A percentile compares a stretch with the other conserved stretches of the same genome.
Conservation (phyloP, 1,140 invertebrate species). For the Lasioglossum albipes region DNA sequence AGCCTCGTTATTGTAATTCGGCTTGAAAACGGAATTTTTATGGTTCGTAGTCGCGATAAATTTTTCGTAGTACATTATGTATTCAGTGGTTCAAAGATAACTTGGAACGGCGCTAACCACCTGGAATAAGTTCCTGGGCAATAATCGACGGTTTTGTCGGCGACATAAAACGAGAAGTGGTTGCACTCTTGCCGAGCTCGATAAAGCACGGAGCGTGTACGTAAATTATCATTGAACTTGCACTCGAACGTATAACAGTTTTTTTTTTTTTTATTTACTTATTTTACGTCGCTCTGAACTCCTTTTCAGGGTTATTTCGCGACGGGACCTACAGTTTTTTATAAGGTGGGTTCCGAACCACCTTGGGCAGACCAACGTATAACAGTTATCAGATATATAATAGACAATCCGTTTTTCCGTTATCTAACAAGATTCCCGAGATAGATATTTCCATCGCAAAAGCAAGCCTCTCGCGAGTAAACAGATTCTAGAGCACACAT, state of each 20-base stretch:
- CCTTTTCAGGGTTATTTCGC: no score
- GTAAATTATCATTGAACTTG: constrained; percentile 4
- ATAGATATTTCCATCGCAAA: neutral
- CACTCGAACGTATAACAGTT: neutral
- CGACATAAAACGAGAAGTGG: no score
- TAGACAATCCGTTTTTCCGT: neutral
- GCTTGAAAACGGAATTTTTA: neutral
- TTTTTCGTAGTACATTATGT: neutral
- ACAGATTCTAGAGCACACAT: neutral
- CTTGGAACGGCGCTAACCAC: neutral
- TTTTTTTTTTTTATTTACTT: no score
- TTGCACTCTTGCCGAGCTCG: neutral
- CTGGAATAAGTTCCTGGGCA: neutral
- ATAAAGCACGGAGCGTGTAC: no score
- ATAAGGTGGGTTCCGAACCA: no score
- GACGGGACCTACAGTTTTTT: no score
- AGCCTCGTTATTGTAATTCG: neutral
- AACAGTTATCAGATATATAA: neutral
- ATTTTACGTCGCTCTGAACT: no score
- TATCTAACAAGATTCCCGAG: neutral
- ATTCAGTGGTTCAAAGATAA: neutral
- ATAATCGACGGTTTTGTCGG: no score
- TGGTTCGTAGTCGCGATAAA: neutral
- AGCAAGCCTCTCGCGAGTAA: neutral
- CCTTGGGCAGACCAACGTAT: no score